Evolutionary conservation across 64 coral and sea anemone genomes (phyloP), one percentile per base, ranked within the genome.

Genomic region (Acropora yongei): DNA sequence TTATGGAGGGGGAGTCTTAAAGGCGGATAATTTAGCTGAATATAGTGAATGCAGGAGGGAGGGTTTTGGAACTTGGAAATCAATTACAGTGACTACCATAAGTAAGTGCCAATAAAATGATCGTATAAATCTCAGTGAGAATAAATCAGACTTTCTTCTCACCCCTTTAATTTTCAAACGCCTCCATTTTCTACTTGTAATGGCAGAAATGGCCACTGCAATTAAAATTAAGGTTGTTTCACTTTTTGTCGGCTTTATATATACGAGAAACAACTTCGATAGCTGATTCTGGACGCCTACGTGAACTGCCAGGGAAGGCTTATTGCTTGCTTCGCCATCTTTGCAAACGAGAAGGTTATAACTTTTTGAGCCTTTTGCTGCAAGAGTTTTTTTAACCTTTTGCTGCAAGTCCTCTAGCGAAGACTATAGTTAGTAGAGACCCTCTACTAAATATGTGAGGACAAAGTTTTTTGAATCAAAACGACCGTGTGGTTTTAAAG

Each of bases 241-340:
- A 66, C 61, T 14, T 66, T 66, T 66, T 66, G 14, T 14, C 61
- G 17, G 2, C 2, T 8, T 4, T 13, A 66, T 30, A 30, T 30
- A 30, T 3, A 68, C 68, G 5, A n/a, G 5, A 17, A 63, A 63
- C 60, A 13, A 8, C 13, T 71, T 20, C 18, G 68, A 1, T 20
- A 71, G 68, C 68, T 71, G 17, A 20, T 71, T 71, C 68, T 19
- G 68, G 60, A 71, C 68, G 18, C 68, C 68, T 71, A 71, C 68
- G 68, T 20, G 5, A 20, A 20, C 68, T 3, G 63, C 11, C 3
- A 16, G 19, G 8, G 19, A 14, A 14, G 3, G 68, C 18, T n/a
- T 6, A 20, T 3, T 71, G 17, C 30, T n/a, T 71, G 3, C 63
- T 17, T 39, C 18, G 39, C 18, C 68, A 71, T 71, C 1, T 71